Evolutionary conservation across 2,113 vertebrate genomes (phyloP).

Genomic region (Leuciscus idus): DNA sequence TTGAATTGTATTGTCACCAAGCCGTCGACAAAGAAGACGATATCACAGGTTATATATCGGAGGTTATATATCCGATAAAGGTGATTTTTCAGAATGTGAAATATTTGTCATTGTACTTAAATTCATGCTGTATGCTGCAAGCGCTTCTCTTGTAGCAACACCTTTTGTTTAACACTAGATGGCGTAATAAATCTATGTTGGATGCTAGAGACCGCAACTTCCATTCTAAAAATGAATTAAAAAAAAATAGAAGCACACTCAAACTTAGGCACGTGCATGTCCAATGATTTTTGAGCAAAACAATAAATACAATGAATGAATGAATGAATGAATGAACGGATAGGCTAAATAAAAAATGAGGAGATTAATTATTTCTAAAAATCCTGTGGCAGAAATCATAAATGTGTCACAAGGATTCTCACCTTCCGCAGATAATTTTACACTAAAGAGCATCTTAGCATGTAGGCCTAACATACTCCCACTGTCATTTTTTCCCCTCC

Average conservation of each 20-base stretch:
- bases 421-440: neutral
- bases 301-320: neutral
- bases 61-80: neutral
- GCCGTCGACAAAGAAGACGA: neutral
- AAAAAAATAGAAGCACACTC: neutral
- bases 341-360: too few relatives aligned
- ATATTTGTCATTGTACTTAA: neutral
- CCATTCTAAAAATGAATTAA: neutral
- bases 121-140: neutral
- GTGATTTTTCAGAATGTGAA: neutral
- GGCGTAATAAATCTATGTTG: conserved; percentile 4
- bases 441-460: neutral
- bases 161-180: conserved; percentile 38
- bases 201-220: neutral
- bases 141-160: neutral
- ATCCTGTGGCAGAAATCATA: neutral
- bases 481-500: too few relatives aligned
- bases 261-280: neutral
- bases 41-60: neutral
- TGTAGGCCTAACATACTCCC: too few relatives aligned
- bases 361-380: too few relatives aligned
- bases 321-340: too few relatives aligned
- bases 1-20: neutral
- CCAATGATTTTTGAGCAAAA: neutral
- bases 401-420: neutral